These are phyloP conservation scores for Rotaria magnacalcarata DNA, from an alignment of 2,888 invertebrate species.

Conservation along the genomic window DNA sequence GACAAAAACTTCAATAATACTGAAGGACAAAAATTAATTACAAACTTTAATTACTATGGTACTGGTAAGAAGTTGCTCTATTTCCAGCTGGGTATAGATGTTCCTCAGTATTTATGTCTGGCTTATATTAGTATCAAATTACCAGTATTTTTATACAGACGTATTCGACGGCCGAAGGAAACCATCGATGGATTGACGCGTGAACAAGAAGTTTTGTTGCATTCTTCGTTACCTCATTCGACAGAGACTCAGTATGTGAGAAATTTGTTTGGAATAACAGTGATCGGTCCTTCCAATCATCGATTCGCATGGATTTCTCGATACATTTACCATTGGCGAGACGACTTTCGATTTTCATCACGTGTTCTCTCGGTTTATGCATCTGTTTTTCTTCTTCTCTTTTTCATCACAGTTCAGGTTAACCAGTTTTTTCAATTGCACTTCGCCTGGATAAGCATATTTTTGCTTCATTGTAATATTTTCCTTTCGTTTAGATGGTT, in stretches of 20 bases:
- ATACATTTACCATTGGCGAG: not conserved
- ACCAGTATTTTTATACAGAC: not conserved
- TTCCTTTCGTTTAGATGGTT: too few relatives aligned
- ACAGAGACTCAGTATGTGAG: not conserved
- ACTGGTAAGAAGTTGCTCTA: not conserved
- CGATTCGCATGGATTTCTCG: not conserved
- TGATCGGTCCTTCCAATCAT: not conserved
- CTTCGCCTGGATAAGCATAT: too few relatives aligned
- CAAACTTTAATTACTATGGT: not conserved
- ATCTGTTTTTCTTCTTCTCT: not conserved
- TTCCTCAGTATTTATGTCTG: not conserved
- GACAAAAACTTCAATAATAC: not conserved
- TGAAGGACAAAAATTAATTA: not conserved
- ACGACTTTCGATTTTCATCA: constrained; percentile 2
- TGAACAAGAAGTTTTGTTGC: not conserved
- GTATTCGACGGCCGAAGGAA: not conserved
- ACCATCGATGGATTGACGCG: not conserved
- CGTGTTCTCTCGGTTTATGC: not conserved
- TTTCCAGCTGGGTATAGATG: not conserved
- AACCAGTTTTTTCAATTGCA: too few relatives aligned
- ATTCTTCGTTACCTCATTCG: not conserved
- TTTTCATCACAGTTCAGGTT: not conserved
- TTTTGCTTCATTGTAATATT: too few relatives aligned
- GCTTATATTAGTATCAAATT: not conserved
- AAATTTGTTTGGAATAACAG: not conserved